Conservation (phyloP, 2,888 invertebrate species). For the Leucoma salicis region DNA sequence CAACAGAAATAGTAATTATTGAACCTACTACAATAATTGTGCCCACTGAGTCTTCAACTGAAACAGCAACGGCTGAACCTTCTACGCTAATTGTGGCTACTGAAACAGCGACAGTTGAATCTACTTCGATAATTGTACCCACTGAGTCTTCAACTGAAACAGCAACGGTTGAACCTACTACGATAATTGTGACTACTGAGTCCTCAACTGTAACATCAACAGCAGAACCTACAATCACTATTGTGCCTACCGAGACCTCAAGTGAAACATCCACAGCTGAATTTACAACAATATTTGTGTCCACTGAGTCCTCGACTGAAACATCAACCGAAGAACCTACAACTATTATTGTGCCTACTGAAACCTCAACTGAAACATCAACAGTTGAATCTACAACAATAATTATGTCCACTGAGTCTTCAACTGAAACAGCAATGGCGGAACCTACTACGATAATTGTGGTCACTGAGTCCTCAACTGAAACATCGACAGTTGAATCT, state of each 20-base stretch:
- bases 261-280: neutral
- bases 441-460: constrained; percentile 3
- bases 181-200: neutral
- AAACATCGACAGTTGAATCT: neutral
- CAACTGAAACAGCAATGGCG: constrained; percentile 1
- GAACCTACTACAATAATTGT: too few species aligned
- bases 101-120: constrained; percentile 1
- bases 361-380: neutral
- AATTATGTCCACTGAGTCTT: neutral
- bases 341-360: neutral
- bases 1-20: too few species aligned
- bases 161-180: constrained; percentile 1
- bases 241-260: neutral
- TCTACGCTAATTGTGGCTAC: too few species aligned
- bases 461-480: neutral
- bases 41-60: too few species aligned
- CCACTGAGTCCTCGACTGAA: neutral
- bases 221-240: neutral
- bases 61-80: too few species aligned
- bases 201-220: neutral
- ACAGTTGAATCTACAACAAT: neutral
- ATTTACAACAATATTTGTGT: too few species aligned
- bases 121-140: too few species aligned
- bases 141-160: neutral
- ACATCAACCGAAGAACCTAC: neutral